Base-by-base conservation (phyloP, 2,113 vertebrate genomes). In the Lampris incognitus region DNA sequence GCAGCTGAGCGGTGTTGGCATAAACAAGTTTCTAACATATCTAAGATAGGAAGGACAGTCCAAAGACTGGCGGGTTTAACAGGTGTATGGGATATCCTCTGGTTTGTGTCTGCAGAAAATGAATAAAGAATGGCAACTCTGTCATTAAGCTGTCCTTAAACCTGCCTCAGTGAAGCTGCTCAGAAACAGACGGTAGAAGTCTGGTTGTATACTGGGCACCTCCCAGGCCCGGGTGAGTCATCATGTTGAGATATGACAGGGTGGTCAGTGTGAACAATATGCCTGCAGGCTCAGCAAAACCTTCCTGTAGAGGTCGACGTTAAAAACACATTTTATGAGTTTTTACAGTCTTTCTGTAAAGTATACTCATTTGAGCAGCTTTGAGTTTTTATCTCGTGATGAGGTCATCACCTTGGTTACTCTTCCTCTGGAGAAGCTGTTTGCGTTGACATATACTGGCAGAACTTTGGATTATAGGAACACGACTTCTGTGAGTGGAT, bases 191-290 rank as follows among this genome's bases (percentile, higher is more conserved):
- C 24, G 0, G 24, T 24, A 24, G 24, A 24, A 40, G 10, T 68
- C 70, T 65, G 64, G 72, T 56, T 62, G 37, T 41, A 24, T 24
- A 55, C 41, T 42, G 40, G 1, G 71, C 51, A 56, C 54, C 83
- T 77, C 79, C 85, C 72, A 38, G 7, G 37, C 46, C 9, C 46
- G 37, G 69, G 49, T 40, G 39, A 80, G 76, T 81, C 68, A 82
- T 89, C 85, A 83, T 86, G 74, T 67, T 84, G 87, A 76, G 72
- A 54, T 69, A 69, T 40, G 54, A 37, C 66, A 48, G 78, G 69
- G 68, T 52, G 74, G 77, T 24, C 24, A 24, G 24, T 63, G 72
- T 66, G 73, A 13, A 72, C 50, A 8, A 58, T 62, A 64, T 42
- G 50, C 67, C 58, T 62, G 24, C 36, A 1, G 40, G 40, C 55